These are phyloP conservation scores for Grammomys surdaster DNA, from an alignment of 2,113 vertebrate genomes.

Conservation along the genomic window DNA sequence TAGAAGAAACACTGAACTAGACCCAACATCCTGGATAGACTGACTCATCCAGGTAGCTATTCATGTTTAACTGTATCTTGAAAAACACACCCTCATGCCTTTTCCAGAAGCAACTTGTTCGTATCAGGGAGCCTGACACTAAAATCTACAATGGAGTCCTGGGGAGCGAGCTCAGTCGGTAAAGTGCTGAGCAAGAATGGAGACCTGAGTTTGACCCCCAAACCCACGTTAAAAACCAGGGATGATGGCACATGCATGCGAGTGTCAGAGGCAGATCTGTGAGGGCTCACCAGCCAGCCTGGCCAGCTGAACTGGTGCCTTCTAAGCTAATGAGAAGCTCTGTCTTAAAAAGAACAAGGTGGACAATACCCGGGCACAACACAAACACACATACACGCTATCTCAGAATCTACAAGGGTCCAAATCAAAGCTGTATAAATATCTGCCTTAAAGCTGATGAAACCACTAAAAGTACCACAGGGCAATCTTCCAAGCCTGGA, in stretches of 20 bases:
- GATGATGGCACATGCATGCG: neutral
- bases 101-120: conserved; percentile 9
- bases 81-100: neutral
- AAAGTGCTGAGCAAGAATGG: neutral
- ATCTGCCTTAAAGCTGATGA: conserved; percentile 44
- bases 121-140: neutral
- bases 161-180: neutral
- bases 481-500: conserved; percentile 52
- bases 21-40: neutral
- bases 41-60: neutral
- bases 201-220: no score
- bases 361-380: neutral
- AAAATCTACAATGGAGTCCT: conserved; percentile 11
- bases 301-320: neutral
- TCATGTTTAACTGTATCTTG: neutral
- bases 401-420: neutral
- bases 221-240: neutral
- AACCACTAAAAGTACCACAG: conserved; percentile 57
- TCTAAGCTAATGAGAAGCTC: neutral
- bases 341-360: neutral
- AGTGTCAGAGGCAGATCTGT: neutral
- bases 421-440: conserved; percentile 52
- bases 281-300: no score
- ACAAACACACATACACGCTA: neutral
- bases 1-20: neutral